A percentile compares a stretch with the other conserved stretches of the same genome.
phyloP scores from a whole-genome alignment of 2,888 invertebrate genomes.

The Zaprionus bogoriensis region DNA sequence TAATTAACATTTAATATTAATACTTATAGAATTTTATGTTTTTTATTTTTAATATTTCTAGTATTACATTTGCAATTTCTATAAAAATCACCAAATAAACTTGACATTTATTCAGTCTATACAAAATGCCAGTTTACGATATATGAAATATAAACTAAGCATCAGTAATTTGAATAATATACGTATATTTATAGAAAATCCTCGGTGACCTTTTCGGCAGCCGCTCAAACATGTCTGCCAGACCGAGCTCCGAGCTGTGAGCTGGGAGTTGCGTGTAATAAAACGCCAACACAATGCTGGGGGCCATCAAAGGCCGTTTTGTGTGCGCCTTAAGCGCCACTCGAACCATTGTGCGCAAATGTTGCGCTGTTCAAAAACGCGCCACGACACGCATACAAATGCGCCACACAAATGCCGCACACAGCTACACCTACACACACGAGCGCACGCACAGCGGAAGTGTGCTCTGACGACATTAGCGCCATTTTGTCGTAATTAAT shows the following conservation, averaged over 20 bases:
- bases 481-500: constrained; percentile 79
- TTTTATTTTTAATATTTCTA: no score
- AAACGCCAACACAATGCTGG: constrained; percentile 17
- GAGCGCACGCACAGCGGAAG: constrained; percentile 38
- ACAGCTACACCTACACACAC: constrained; percentile 9
- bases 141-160: no score
- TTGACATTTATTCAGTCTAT: no score
- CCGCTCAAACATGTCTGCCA: constrained; percentile 8
- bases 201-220: no score
- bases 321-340: constrained; percentile 18
- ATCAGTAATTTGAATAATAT: no score
- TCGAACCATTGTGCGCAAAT: constrained; percentile 42
- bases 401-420: constrained; percentile 10
- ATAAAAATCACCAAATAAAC: no score
- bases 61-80: no score
- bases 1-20: no score
- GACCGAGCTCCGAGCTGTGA: no score
- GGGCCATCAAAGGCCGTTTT: constrained; percentile 25
- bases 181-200: no score
- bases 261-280: constrained; percentile 10
- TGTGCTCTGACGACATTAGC: constrained; percentile 74
- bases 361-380: constrained; percentile 53
- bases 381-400: constrained; percentile 57
- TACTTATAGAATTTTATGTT: no score
- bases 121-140: no score